Evolutionary conservation across 1,140 invertebrate genomes (phyloP), one percentile per base, ranked within the genome.

Genomic region (Drosophila mayri): DNA sequence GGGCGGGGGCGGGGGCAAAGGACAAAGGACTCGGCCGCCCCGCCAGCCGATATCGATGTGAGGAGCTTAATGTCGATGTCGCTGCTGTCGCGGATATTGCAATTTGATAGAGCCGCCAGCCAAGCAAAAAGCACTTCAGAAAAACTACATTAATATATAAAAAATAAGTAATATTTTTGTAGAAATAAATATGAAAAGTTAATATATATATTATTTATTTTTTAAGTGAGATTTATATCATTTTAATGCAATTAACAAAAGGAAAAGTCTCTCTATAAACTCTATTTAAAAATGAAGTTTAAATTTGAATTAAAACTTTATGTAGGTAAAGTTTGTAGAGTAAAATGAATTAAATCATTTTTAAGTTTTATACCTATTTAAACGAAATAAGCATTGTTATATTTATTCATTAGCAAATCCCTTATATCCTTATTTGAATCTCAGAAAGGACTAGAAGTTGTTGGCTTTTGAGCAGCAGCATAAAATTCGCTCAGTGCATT

Each of bases 61-160:
- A 58, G 68, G 50, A 64, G 70, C 83, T 79, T 75, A 66, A 78
- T 78, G 76, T 67, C 65, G 84, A 63, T 81, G 81, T 81, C 65
- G 76, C 60, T 72, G 63, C 61, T 87, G 76, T 84, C 79, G 84
- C 84, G 84, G 84, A 87, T 87, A 87, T 88, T 87, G 84, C 84
- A 87, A 87, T 87, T 87, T 88, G 84, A 87, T 87, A 76, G 84
- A 74, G 67, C 49, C 25, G 25, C 68, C 50, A 25, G 10, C 7
- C 18, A 12, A 30, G 25, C 2, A 9, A 9, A 37, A 12, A 10
- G 1, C 63, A 60, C 74, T 11, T 28, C 0, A 35, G 11, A 32
- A 35, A 35, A 35, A 35, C 12, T 10, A 1, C 9, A 4, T 3
- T 12, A 11, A 50, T 3, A 4, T 18, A 11, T 0, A 41, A 10